Base-by-base conservation (phyloP, 2,797 vertebrate species). In the Pseudotriccus pelzelni region DNA sequence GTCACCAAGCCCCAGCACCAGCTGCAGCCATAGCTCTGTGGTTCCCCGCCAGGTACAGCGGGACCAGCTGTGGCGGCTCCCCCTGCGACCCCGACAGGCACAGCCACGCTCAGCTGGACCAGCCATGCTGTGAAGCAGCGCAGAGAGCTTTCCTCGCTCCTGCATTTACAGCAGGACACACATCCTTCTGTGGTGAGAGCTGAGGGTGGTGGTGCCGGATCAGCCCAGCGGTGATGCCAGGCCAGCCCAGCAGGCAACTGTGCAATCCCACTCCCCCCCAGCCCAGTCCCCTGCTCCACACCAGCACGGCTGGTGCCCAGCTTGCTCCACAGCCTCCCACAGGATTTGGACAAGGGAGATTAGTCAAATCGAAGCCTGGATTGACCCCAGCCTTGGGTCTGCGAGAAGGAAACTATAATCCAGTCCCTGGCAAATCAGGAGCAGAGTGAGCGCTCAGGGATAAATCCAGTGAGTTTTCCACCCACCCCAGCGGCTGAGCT, bases 301-400 rank as follows among this genome's bases (percentile, higher is more conserved):
- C 1, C 69, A 36, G 55, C 70, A 7, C 0, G 9, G 69, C 18
- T 39, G 18, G 44, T 4, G 21, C 44, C 30, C 80, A 34, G 73
- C 4, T 4, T 2, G 50, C 67, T 27, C 62, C 7, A 2, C 72
- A 36, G 77, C 46, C 50, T 23, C 1, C 0, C 8, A 41, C 22
- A 47, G 90, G 85, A 86, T 84, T 66, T 69, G 83, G 39, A 14
- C 49, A 5, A 41, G 41, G 1, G 21, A 50, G 66, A 86, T 95
- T 87, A 97, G 53, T 32, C 32, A 20, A 69, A 19, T 17, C 2
- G 1, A 84, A 93, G 52, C 83, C 70, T 13, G 30, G 76, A 88
- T 83, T 94, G 93, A 94, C 87, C 94, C 47, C 28, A 90, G 81
- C 44, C 56, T 21, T 6, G 49, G n/a, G 37, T 70, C 23, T 62